These are phyloP conservation scores for Melanocharis versteri DNA, from an alignment of 2,113 vertebrate species.

Conservation along the genomic window DNA sequence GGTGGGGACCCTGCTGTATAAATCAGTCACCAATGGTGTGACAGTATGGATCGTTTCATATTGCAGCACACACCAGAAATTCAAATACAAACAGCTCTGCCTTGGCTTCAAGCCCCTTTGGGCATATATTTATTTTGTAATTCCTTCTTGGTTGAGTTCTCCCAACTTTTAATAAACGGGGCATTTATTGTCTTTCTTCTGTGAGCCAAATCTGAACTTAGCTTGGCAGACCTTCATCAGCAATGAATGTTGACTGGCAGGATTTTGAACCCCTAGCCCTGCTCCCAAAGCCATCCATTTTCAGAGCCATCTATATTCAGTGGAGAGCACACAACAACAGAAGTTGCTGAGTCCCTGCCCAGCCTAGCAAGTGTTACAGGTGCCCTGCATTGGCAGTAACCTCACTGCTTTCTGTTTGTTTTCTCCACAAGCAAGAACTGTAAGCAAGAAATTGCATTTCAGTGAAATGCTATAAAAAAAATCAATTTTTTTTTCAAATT, in stretches of 20 bases:
- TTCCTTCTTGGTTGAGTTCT: not conserved
- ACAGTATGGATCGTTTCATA: not conserved
- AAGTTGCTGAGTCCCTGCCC: not conserved
- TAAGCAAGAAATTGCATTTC: not conserved
- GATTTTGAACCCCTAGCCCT: not conserved
- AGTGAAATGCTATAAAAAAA: not conserved
- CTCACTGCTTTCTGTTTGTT: not conserved
- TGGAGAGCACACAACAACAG: not conserved
- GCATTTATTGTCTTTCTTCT: not conserved
- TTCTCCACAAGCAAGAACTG: not conserved
- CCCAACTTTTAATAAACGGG: not conserved
- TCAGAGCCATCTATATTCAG: not conserved
- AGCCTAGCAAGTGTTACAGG: rapidly evolving
- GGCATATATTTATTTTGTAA: not conserved
- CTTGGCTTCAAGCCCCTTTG: not conserved
- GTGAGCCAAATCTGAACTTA: not conserved
- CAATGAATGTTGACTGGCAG: not conserved
- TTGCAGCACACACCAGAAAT: not conserved
- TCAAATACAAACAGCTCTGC: not conserved
- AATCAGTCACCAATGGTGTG: not conserved
- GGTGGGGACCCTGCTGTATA: not conserved
- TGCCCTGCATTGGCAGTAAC: not conserved
- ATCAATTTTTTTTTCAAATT: not conserved
- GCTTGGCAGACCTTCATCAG: not conserved
- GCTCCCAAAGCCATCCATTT: not conserved